Evolutionary conservation across 2,113 vertebrate genomes (phyloP), one percentile per base, ranked within the genome.

Genomic region (Erinaceus europaeus): DNA sequence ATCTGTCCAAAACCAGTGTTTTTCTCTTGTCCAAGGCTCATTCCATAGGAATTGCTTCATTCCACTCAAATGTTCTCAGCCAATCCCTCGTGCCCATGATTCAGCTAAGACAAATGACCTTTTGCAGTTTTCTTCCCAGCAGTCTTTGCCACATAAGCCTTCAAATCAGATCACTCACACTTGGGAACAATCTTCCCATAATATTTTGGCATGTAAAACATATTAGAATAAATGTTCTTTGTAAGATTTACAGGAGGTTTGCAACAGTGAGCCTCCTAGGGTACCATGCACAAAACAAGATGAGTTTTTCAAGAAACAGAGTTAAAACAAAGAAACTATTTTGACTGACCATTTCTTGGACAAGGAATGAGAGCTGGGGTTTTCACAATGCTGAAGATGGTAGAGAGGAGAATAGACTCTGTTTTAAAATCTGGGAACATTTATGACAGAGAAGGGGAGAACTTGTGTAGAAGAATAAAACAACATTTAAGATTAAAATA

Each of bases 61-160:
- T 89, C 52, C 27, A 42, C 46, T 55, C 32, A 46, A 77, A 59
- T 80, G 64, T 94, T 76, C 77, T 85, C 4, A 83, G n/a, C 23
- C 61, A 84, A 68, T 84, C 95, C 93, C 90, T 82, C 52, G 57
- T 94, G 90, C 23, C 84, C 40, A 57, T 84, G 90, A 92, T 64
- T 96, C 94, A 93, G 53, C 53, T 36, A 9, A 82, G 36, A 92
- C 38, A 81, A 91, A 82, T 71, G 73, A 36, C 29, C 65, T 72
- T 90, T 85, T 42, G 48, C 25, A 64, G 10, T 20, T 90, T 42
- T 86, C 34, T 86, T 90, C 83, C 87, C 84, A 84, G 77, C 38
- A 90, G 64, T 6, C 14, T 80, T 40, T 52, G 44, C n/a, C 59
- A 78, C 40, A 78, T 61, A 77, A 40, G 42, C 38, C 71, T 94